Conservation (phyloP, 2,113 vertebrate genomes). For the Vulpes lagopus region DNA sequence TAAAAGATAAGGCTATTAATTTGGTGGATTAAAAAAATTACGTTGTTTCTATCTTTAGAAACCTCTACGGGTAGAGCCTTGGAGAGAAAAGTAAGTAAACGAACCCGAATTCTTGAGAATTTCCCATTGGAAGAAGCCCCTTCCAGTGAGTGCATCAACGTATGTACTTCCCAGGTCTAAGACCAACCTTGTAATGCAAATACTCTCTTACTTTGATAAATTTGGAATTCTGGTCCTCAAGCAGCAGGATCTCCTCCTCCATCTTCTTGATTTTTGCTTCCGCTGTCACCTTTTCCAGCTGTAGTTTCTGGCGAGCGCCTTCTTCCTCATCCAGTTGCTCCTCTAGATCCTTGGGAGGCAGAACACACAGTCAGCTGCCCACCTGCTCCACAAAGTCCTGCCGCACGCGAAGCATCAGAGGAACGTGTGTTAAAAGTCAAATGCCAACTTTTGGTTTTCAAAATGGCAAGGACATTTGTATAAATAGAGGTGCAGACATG, state of each 20-base stretch:
- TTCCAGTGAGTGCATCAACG: neutral
- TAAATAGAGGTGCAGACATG: neutral
- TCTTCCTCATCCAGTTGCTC: slow-evolving; percentile 99
- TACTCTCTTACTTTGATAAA: slow-evolving; percentile 93
- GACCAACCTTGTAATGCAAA: too few relatives aligned
- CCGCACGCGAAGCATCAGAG: neutral
- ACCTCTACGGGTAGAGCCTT: neutral
- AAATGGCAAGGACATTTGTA: neutral
- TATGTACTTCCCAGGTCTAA: neutral
- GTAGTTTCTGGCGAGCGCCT: slow-evolving; percentile 97
- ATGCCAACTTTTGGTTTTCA: neutral
- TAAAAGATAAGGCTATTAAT: neutral
- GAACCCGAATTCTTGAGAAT: neutral
- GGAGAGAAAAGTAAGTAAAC: neutral
- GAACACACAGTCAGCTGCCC: neutral
- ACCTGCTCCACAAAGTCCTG: neutral
- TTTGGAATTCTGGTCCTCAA: slow-evolving; percentile 99
- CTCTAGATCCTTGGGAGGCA: slow-evolving; percentile 92
- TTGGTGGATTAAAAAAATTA: neutral
- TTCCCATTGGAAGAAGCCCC: neutral
- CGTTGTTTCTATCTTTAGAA: neutral
- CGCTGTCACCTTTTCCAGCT: slow-evolving; percentile 98
- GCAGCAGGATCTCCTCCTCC: slow-evolving; percentile 96
- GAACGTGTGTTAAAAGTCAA: fast-evolving
- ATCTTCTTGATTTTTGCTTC: slow-evolving; percentile 99